Percentiles rank a stretch among this genome's conserved stretches.
Evolutionary conservation across 2,888 invertebrate genomes (phyloP).

Genomic region (Acleris literana): DNA sequence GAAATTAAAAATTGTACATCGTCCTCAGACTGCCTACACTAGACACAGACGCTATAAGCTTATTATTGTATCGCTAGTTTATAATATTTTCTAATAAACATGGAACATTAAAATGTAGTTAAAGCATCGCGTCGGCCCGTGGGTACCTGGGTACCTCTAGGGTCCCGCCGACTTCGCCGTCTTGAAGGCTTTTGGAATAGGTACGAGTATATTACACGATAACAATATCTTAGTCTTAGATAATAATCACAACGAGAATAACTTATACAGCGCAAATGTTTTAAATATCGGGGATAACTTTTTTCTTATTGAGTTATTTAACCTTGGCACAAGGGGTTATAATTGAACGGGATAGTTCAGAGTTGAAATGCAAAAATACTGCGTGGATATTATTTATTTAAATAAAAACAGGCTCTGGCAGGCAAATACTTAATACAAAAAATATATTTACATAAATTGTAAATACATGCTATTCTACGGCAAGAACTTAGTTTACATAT

Average conservation of each 20-base stretch:
- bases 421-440: slow-evolving; percentile 7
- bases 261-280: slow-evolving; percentile 43
- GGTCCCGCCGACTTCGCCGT: slow-evolving; percentile 70
- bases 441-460: slow-evolving; percentile 28
- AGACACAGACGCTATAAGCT: slow-evolving; percentile 60
- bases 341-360: background rate
- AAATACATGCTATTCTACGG: slow-evolving; percentile 16
- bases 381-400: background rate
- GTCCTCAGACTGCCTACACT: slow-evolving; percentile 51
- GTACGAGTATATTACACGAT: slow-evolving; percentile 51
- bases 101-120: slow-evolving; percentile 80
- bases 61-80: slow-evolving; percentile 60
- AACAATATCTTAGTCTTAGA: slow-evolving; percentile 69
- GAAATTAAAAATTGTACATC: slow-evolving; percentile 23
- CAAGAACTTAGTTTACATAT: slow-evolving; percentile 27
- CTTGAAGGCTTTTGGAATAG: slow-evolving; percentile 74
- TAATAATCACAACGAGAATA: slow-evolving; percentile 70
- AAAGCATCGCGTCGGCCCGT: slow-evolving; percentile 72
- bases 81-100: slow-evolving; percentile 69
- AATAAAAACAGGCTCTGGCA: slow-evolving; percentile 1
- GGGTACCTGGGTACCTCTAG: slow-evolving; percentile 33
- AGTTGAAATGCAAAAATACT: slow-evolving; percentile 3
- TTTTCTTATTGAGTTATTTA: no score
- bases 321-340: no score
- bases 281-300: no score